Evolutionary conservation across 2,888 invertebrate species (phyloP).

Genomic region (Athrips mouffetella): DNA sequence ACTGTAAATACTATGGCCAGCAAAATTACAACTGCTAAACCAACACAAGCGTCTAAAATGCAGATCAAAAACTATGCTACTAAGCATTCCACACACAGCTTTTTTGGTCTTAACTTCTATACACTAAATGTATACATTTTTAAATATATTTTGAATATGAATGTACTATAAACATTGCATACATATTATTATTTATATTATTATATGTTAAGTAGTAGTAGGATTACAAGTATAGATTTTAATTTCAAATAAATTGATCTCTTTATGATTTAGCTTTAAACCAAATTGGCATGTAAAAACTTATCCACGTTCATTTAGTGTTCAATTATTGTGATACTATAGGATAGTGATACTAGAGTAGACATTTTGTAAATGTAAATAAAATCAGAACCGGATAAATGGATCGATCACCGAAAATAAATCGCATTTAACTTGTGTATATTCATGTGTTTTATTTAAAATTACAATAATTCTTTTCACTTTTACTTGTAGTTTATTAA

Average conservation of each 20-base stretch:
- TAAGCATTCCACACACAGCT: neutral
- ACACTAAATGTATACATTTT: neutral
- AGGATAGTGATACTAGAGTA: constrained; percentile 54
- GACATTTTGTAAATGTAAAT: constrained; percentile 21
- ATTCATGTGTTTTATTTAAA: constrained; percentile 1
- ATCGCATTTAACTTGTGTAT: neutral
- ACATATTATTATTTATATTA: too few relatives aligned
- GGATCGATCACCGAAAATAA: constrained; percentile 30
- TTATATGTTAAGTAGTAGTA: too few relatives aligned
- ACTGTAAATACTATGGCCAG: neutral
- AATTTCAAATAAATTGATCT: constrained; percentile 27
- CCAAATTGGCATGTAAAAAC: constrained; percentile 24
- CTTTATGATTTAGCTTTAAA: constrained; percentile 17
- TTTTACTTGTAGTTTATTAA: too few relatives aligned
- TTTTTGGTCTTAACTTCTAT: neutral
- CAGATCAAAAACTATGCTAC: neutral
- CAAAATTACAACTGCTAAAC: neutral
- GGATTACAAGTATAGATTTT: too few relatives aligned
- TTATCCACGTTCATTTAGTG: constrained; percentile 33
- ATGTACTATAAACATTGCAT: too few relatives aligned
- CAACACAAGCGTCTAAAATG: neutral
- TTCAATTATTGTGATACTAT: constrained; percentile 48
- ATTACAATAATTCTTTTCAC: constrained; percentile 11
- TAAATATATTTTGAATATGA: neutral
- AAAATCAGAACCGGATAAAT: constrained; percentile 17